Base-by-base conservation (phyloP, 2,888 invertebrate genomes). In the Tetanocera ferruginea region DNA sequence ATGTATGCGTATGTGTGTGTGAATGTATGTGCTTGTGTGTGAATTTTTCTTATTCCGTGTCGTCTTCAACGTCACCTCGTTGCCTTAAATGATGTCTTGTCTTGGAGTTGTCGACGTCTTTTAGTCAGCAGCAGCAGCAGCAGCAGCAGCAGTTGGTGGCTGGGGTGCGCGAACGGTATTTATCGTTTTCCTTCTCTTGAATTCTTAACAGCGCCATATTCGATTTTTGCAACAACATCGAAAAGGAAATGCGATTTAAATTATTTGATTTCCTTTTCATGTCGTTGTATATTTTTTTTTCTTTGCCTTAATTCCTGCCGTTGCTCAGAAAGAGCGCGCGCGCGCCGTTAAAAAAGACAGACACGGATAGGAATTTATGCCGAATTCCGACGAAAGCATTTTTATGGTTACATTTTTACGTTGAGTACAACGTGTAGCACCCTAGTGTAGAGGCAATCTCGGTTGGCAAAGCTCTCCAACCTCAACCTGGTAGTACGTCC, bases 161-260 rank as follows among this genome's bases (percentile, higher is more conserved):
- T 23, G 17, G 34, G 34, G 34, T n/a, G 64, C 5, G 64, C 17
- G 14, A 17, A 43, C 60, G 14, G 60, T 28, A 60, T 28, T n/a
- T 17, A 31, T 19, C 19, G 28, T 17, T 34, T 19, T 57, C 34
- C 17, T 37, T 11, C 57, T 14, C 37, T 72, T 69, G 31, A 69
- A 43, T 52, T 17, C 73, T 25, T 66, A 28, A 28, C 55, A 9
- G n/a, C 28, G 37, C 73, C 60, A 49, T 64, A 74, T 62, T 74
- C 49, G 60, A 74, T 62, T 49, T 43, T 64, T 49, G 51, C 73
- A 64, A 66, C 31, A 52, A 37, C 34, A 37, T 52, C 34, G 52
- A 75, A 75, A 77, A 82, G 84, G 85, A 86, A 86, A 86, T 84
- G 84, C 84, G 84, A 85, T 86, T 86, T 86, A 85, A 85, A 86